Conservation (phyloP, 2,113 vertebrate genomes). For the Zingel zingel region DNA sequence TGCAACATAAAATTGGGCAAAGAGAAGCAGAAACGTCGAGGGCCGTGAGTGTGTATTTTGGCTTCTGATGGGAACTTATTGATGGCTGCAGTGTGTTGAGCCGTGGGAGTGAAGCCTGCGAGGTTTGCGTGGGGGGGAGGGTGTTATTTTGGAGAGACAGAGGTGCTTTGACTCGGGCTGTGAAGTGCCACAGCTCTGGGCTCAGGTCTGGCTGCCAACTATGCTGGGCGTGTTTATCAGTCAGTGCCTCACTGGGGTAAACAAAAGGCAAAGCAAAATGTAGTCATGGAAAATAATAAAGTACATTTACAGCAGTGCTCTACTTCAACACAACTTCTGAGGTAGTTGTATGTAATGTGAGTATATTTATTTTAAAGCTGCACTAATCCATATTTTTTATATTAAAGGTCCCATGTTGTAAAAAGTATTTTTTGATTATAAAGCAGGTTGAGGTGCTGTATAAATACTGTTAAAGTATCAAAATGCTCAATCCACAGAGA, state of each 20-base stretch:
- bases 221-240: constrained; percentile 21
- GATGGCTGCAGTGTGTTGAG: neutral
- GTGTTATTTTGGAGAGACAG: constrained; percentile 29
- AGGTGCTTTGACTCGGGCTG: constrained; percentile 22
- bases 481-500: no score
- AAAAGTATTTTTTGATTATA: no score
- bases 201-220: constrained; percentile 20
- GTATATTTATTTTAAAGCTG: no score
- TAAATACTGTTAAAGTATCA: no score
- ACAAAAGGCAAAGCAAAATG: neutral
- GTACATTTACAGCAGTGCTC: neutral
- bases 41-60: no score
- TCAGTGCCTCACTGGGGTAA: constrained; percentile 6
- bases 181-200: constrained; percentile 8
- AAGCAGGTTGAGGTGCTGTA: no score
- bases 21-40: neutral
- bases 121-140: neutral
- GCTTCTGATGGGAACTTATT: neutral
- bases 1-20: neutral
- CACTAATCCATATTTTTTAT: no score
- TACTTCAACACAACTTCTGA: neutral
- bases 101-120: neutral
- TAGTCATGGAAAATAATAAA: neutral
- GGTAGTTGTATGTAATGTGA: no score
- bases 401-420: no score